Evolutionary conservation across 1,140 invertebrate species (phyloP), one percentile per base, ranked within the genome.

Genomic region (Diachasmimorpha longicaudata): DNA sequence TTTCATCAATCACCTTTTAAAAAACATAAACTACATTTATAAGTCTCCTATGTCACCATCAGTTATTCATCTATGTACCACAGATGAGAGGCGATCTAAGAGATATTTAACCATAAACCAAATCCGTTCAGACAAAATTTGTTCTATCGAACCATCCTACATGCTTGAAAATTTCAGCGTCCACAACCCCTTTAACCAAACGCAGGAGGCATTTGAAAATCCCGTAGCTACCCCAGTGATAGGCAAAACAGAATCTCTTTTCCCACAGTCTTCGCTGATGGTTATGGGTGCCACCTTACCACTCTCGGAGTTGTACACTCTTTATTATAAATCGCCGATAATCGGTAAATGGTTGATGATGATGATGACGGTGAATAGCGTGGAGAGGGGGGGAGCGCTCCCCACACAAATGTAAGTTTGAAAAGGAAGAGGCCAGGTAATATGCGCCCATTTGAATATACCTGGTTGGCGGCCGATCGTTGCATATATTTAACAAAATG

Each of bases 401-500:
- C 39, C 39, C 13, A 42, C 39, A 13, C 79, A 77, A 42, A 77
- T 63, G 68, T 72, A 44, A 82, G 81, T 86, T 85, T 85, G 82
- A 86, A 86, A 85, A 85, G 84, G 85, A 86, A 86, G 85, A 85
- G 83, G 80, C 74, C 83, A 85, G 85, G 85, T 85, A 85, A 86
- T 85, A 79, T 84, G 75, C 80, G 81, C 81, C 77, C 77, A 86
- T 86, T 86, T 86, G 85, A 86, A 86, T 86, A 86, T 84, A 83
- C 83, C 82, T 82, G 81, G 23, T 69, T 16, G 69, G 74, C 77
- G 73, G 74, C 80, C 74, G 79, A 78, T 84, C 78, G 83, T 84
- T 86, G 85, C 85, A 86, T 86, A 86, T 79, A 85, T 86, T 86
- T 85, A 84, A 85, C 83, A 85, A 31, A 77, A 82, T 68, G 16